Evolutionary conservation across 2,113 vertebrate genomes (phyloP), one percentile per base, ranked within the genome.

Genomic region (Hypomesus transpacificus): DNA sequence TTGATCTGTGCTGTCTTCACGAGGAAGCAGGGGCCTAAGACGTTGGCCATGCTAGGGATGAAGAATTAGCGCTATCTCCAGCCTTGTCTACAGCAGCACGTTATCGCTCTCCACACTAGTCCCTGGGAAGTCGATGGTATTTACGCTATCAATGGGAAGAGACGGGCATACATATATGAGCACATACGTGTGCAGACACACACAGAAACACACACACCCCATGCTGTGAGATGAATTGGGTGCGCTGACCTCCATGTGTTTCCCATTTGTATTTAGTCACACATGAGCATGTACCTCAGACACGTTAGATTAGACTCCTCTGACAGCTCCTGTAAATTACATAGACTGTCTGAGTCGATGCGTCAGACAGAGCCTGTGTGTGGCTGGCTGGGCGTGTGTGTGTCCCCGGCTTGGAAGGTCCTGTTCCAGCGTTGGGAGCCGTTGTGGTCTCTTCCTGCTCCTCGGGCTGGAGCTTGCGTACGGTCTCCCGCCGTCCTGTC

Each of bases 241-340:
- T 80, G 79, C 91, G 67, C 89, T 93, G 93, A 94, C 93, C 94
- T 92, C 90, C 94, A 96, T 95, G 92, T 95, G 94, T 87, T 95
- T 95, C 91, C 76, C 92, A 94, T 96, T 93, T 94, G 91, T 91
- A 92, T 91, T 91, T 93, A 94, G 76, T 84, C 80, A 93, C 92
- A 95, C 87, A 92, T 92, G 92, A 90, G 88, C 90, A 66, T 93
- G 92, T 92, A 94, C 82, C 76, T 93, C 90, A 90, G 91, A 92
- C 92, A 89, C 92, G 92, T 93, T 92, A 92, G 92, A 91, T 91
- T 91, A 88, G 93, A 93, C 91, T 94, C 92, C 91, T 93, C 92
- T 91, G 94, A 94, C 92, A 57, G 52, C 75, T 62, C 75, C 70
- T 74, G 71, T 81, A 84, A 80, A 81, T 84, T 75, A 84, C 73